A percentile compares a stretch with the other conserved stretches of the same genome.
phyloP scores from a whole-genome alignment of 2,113 vertebrate species.

The Pterocles gutturalis region DNA sequence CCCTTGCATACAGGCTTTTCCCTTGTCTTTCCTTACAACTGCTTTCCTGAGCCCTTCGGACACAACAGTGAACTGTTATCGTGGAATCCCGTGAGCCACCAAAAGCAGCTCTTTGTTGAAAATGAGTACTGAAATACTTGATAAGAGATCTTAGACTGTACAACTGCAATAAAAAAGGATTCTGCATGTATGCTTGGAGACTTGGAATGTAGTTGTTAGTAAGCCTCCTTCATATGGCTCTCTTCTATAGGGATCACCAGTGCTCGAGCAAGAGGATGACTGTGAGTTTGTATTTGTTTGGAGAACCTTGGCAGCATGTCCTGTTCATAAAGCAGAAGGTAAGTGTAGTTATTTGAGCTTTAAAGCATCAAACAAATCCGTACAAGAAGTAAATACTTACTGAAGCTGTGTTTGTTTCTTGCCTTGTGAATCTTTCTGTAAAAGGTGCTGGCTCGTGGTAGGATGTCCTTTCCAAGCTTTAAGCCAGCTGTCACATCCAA shows the following conservation, averaged over 20 bases:
- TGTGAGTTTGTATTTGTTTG: conserved; percentile 95
- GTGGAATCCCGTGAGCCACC: not conserved
- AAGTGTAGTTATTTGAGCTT: not conserved
- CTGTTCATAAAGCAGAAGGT: conserved; percentile 87
- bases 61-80: fast-evolving
- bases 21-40: not conserved
- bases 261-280: conserved; percentile 82
- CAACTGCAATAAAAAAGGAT: not conserved
- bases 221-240: not conserved
- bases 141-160: not conserved
- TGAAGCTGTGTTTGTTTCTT: not conserved
- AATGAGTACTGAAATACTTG: not conserved
- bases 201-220: not conserved
- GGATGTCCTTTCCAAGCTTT: not conserved
- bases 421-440: not conserved
- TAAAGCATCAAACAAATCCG: not conserved
- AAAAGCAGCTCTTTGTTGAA: not conserved
- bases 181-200: not conserved
- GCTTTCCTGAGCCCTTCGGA: not conserved
- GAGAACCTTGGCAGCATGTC: conserved; percentile 93
- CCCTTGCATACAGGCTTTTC: not conserved
- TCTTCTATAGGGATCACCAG: conserved; percentile 85
- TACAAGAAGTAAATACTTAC: not conserved
- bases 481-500: not conserved
- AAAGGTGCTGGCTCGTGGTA: not conserved